Evolutionary conservation across 2,888 invertebrate genomes (phyloP).

Genomic region (Trachelus troglodyta): DNA sequence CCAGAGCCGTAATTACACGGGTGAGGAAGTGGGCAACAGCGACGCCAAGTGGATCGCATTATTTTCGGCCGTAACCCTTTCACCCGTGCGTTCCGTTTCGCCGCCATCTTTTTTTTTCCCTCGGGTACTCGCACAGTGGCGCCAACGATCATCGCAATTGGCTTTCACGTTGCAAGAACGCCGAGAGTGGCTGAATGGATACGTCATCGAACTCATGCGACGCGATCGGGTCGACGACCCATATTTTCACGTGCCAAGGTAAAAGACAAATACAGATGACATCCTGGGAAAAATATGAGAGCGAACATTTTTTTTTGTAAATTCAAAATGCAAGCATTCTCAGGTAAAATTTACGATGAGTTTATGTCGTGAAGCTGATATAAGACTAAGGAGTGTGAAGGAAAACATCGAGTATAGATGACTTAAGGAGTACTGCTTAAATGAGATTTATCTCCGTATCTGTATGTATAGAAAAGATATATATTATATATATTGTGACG

Average conservation of each 20-base stretch:
- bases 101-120: neutral
- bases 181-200: neutral
- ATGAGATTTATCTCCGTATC: neutral
- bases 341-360: neutral
- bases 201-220: neutral
- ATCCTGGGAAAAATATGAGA: neutral
- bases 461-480: too few species aligned
- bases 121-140: neutral
- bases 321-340: neutral
- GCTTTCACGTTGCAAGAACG: conserved; percentile 15
- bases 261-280: neutral
- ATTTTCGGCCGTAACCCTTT: conserved; percentile 40
- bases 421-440: neutral
- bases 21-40: conserved; percentile 37
- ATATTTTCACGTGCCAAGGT: neutral
- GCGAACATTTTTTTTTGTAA: neutral
- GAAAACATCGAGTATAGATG: neutral
- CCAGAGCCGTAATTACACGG: conserved; percentile 52
- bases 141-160: conserved; percentile 26
- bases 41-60: conserved; percentile 21
- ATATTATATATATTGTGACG: too few species aligned
- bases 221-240: neutral
- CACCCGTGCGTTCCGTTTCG: conserved; percentile 29
- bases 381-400: neutral
- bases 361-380: neutral